Base-by-base conservation (phyloP, 2,113 vertebrate species). In the Psettodes erumei region DNA sequence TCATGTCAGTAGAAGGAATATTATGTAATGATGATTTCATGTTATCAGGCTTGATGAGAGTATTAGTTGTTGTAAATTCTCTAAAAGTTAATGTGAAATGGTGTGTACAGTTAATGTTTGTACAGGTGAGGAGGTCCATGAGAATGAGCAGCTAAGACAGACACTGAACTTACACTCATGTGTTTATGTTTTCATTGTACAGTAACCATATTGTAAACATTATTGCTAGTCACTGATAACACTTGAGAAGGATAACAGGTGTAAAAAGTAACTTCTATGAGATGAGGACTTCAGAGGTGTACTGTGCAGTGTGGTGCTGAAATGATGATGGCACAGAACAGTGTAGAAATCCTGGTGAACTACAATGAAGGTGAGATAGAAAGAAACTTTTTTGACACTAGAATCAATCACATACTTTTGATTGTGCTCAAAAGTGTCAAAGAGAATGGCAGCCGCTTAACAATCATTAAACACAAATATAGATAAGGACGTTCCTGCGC, bases 61-160 rank as follows among this genome's bases (percentile, higher is more conserved):
- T 9, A 70, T 70, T 25, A 42, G 13, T 18, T 54, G n/a, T n/a
- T n/a, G n/a, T 62, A 6, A 51, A 61, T 33, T 60, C 21, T 70
- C 11, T 2, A 4, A 40, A 68, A 58, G 75, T 82, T 78, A 63
- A 84, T 78, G 59, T 60, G 27, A 78, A 82, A 80, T 58, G 18
- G 3, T 13, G 18, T 12, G 0, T 23, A 21, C 6, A 43, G 79
- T 81, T 82, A 85, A 74, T 87, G 65, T 81, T 83, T 85, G 71
- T 38, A n/a, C 51, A 74, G 25, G 2, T 67, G 47, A 69, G 42
- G 35, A 42, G 5, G 1, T 12, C 6, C 65, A 4, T 30, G 40
- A 16, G 8, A 55, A 45, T 33, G 30, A 53, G 37, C n/a, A 21
- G 9, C 25, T 15, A 2, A 68, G 40, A 16, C 18, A 33, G 13